Base-by-base conservation (phyloP, 2,888 invertebrate species). In the Metellina segmentata region DNA sequence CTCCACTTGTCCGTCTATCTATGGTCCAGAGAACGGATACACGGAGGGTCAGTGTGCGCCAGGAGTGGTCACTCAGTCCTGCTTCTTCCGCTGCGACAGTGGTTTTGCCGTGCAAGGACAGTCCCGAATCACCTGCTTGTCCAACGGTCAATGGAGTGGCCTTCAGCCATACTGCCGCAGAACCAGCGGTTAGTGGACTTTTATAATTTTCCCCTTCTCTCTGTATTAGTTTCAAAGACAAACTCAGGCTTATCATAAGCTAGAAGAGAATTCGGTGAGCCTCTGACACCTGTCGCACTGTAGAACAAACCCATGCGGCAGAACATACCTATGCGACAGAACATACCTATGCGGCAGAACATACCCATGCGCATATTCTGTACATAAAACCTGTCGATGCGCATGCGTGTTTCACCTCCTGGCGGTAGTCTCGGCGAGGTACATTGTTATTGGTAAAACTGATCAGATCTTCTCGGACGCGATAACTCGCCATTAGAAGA, bases 1-100 rank as follows among this genome's bases (percentile, higher is more conserved):
- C 19, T 51, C 75, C 7, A 81, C 85, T 0, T 92, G 92, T 20
- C 85, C 77, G 8, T 52, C 70, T 34, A 11, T 92, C 6, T 81
- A 77, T 51, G 48, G 70, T 53, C 89, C 89, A 0, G 89, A 89
- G 0, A 79, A 81, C 53, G 92, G 89, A 0, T 81, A 85, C n/a
- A 75, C 83, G 1, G 81, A 85, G 19, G 92, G 92, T 0, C 89
- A 92, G 51, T 92, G 92, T 48, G 52, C 20, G 1, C 89, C 89
- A n/a, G 92, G 92, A 19, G 13, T 77, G 1, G 72, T 53, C 11
- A 77, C 85, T 0, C 85, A 85, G 19, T 13, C 61, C 2, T 92
- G 92, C 74, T 7, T 11, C 6, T 75, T 89, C n/a, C 49, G 77
- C 6, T 92, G 92, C 34, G 49, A 81, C 19, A 1, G 49, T 7